phyloP scores from a whole-genome alignment of 2,113 vertebrate species.

The Nettapus auritus region DNA sequence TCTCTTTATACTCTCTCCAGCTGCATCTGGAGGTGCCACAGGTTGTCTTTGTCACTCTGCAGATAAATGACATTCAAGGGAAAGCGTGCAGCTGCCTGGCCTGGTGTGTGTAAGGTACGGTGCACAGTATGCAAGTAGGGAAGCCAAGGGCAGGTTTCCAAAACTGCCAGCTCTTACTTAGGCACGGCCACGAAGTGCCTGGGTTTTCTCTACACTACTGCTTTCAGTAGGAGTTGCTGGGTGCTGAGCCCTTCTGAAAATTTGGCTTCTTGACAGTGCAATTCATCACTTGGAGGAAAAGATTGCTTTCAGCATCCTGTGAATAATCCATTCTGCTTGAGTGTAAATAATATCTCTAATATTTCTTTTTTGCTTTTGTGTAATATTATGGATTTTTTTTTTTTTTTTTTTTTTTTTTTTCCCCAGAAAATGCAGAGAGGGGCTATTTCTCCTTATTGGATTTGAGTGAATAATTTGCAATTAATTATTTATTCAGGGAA shows the following conservation, averaged over 20 bases:
- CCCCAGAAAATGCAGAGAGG: neutral
- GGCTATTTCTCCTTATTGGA: neutral
- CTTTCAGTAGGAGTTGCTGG: neutral
- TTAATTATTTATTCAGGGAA: slow-evolving; percentile 21
- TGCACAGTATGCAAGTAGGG: neutral
- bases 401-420: neutral
- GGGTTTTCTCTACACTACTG: neutral
- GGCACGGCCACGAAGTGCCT: neutral
- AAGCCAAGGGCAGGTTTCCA: neutral
- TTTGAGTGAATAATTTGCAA: slow-evolving; percentile 15
- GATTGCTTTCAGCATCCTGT: slow-evolving; percentile 21
- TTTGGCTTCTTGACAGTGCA: neutral
- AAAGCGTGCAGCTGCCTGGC: neutral
- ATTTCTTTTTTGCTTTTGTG: slow-evolving; percentile 27
- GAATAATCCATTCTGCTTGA: neutral
- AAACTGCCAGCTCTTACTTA: neutral
- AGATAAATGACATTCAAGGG: neutral
- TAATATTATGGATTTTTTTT: neutral
- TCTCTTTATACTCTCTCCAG: neutral
- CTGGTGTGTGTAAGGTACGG: neutral
- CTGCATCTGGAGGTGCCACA: neutral
- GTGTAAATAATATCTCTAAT: slow-evolving; percentile 52
- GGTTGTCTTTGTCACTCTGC: neutral
- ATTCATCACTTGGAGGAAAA: slow-evolving; percentile 16
- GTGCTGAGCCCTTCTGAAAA: neutral